Base-by-base conservation (phyloP, 2,113 vertebrate genomes). In the Miniopterus natalensis region DNA sequence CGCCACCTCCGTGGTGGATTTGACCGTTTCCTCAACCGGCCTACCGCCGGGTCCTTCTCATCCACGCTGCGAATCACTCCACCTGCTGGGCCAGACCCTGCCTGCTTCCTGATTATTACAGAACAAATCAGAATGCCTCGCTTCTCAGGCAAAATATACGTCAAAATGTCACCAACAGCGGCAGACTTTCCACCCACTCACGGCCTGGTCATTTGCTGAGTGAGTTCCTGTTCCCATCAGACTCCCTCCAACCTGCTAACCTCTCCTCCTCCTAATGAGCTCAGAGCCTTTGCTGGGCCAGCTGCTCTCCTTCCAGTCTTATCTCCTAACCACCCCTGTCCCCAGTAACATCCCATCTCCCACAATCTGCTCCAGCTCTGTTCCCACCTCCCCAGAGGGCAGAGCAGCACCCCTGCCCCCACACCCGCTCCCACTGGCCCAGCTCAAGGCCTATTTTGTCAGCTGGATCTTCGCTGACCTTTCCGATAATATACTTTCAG, bases 391-490 rank as follows among this genome's bases (percentile, higher is more conserved):
- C 15, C 14, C 78, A 49, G n/a, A 3, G 23, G 79, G 40, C 70
- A 5, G 2, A 1, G 0, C 0, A 1, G 15, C 8, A 21, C 31
- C 17, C 73, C 68, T 2, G 14, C 51, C 51, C 51, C 51, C 51
- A 2, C 51, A 2, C 51, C 21, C 1, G 5, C 10, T 20, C 20
- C 40, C 53, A 3, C 80, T 51, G 47, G 40, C 27, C 73, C 83
- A 53, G 18, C 11, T 66, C 36, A 61, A 31, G 53, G 21, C 40
- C 71, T 96, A 79, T 93, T 94, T 95, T 74, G 8, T 91, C 92
- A 88, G 81, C 80, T 90, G 95, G 71, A 49, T 63, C 78, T 68
- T 68, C 74, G 86, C 45, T 94, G 86, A 94, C 8, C 20, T 96
- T 94, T 57, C 71, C 47, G 47, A n/a, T 79, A 61, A 45, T n/a